Percentiles rank a stretch among this genome's conserved stretches.
Conservation (phyloP, 2,113 vertebrate genomes). For the Microtus pennsylvanicus region DNA sequence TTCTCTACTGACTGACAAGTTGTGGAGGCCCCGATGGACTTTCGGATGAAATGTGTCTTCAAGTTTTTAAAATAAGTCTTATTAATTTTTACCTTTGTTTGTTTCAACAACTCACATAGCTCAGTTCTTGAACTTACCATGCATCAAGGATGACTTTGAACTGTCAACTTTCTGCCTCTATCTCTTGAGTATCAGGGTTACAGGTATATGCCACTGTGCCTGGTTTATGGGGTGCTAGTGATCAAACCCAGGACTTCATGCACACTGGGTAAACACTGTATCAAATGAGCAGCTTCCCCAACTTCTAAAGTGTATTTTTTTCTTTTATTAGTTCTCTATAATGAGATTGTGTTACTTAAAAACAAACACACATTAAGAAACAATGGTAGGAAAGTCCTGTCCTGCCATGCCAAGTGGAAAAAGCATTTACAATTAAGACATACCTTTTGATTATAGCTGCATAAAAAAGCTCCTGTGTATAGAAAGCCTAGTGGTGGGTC, state of each 20-base stretch:
- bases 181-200: background rate
- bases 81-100: background rate
- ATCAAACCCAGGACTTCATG: background rate
- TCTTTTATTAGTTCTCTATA: background rate
- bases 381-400: slow-evolving; percentile 58
- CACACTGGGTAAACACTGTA: background rate
- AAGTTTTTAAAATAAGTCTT: background rate
- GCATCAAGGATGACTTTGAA: background rate
- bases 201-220: no score
- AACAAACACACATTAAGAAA: slow-evolving; percentile 45
- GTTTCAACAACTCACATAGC: background rate
- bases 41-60: background rate
- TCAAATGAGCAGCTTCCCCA: background rate
- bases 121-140: background rate
- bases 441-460: slow-evolving; percentile 7
- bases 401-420: slow-evolving; percentile 49
- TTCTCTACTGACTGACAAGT: background rate
- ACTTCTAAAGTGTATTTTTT: background rate
- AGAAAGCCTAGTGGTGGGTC: slow-evolving; percentile 1
- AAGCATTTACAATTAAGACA: slow-evolving; percentile 53
- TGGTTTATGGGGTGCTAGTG: background rate
- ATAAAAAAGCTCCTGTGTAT: background rate
- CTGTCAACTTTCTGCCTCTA: background rate
- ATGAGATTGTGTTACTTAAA: background rate
- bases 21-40: background rate